These are phyloP conservation scores for Rattus norvegicus DNA, from an alignment of 2,113 vertebrate genomes.

Conservation along the genomic window GRCr8 NC_086031.1:45418001-45418500, in stretches of 20 bases:
- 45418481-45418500: neutral
- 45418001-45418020: neutral
- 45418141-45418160: neutral
- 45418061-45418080: neutral
- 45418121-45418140: neutral
- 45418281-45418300: conserved; percentile 70
- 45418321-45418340: conserved; percentile 70
- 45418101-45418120: neutral
- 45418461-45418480: conserved; percentile 21
- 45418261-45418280: conserved; percentile 40
- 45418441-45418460: neutral
- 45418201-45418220: conserved; percentile 59
- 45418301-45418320: conserved; percentile 65
- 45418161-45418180: neutral
- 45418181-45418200: conserved; percentile 30
- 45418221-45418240: conserved; percentile 75
- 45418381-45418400: conserved; percentile 5
- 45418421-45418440: neutral
- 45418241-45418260: conserved; percentile 67
- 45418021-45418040: neutral
- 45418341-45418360: conserved; percentile 7
- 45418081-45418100: neutral
- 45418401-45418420: conserved; percentile 10
- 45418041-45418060: neutral
- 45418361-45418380: neutral